Base-by-base conservation (phyloP, 1,140 invertebrate species). In the Listronotus bonariensis region DNA sequence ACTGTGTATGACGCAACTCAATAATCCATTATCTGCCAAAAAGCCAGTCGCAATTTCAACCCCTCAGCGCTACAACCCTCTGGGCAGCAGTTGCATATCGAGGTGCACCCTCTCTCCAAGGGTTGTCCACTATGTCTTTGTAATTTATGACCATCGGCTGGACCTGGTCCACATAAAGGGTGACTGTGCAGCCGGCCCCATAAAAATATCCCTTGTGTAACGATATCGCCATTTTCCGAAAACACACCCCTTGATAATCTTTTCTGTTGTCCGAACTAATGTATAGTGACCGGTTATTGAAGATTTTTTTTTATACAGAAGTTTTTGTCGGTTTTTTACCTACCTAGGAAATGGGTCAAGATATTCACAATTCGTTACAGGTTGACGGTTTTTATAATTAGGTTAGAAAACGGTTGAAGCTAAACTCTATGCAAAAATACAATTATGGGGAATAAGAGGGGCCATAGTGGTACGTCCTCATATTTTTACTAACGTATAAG, bases 91-190 rank as follows among this genome's bases (percentile, higher is more conserved):
- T 52, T 53, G 59, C 59, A 62, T 62, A 62, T 54, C 51, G 59
- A 52, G 42, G 49, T 54, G 59, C 51, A 52, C 59, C 54, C 45
- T 49, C 61, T 55, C 61, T 45, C 45, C 55, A 55, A 54, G 51
- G 43, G 42, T 48, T 54, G 51, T 48, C 61, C 61, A 54, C 42
- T 64, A 40, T 56, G 61, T 64, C 61, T 55, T 64, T 17, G 51
- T 62, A 60, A 66, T 60, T 66, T 66, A 60, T 60, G 18, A 26
- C 48, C 51, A 60, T 60, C 48, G 15, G 64, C 57, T 55, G 56
- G 64, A 66, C 64, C 48, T 52, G 12, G 64, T 66, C 57, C 64
- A 60, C 43, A 59, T 66, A 66, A 66, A 66, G 64, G 64, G 64
- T 66, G 64, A 34, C 58, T 52, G 41, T 65, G 64, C 64, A 66